Conservation (phyloP, 2,113 vertebrate species). For the Eupsittula cactorum region DNA sequence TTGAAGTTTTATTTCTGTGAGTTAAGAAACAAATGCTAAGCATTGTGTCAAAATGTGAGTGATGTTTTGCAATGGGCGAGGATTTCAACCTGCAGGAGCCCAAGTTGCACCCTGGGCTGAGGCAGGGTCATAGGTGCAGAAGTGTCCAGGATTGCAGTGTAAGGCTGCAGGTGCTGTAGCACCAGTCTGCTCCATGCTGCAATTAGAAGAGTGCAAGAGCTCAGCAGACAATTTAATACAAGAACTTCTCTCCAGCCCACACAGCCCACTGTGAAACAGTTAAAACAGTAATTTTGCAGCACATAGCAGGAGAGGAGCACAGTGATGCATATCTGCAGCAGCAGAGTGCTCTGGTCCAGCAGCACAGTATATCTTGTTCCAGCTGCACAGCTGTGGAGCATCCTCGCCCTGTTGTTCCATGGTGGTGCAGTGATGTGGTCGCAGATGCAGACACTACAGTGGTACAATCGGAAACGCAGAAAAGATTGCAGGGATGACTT, state of each 20-base stretch:
- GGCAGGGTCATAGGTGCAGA: not conserved
- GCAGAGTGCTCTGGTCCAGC: not conserved
- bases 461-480: not conserved
- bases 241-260: conserved; percentile 36
- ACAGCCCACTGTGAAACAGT: conserved; percentile 22
- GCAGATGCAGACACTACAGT: not conserved
- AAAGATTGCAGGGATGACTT: conserved; percentile 33
- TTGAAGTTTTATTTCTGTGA: not conserved
- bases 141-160: not conserved
- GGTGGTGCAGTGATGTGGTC: not conserved
- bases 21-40: not conserved
- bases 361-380: not conserved
- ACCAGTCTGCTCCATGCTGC: not conserved
- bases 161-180: not conserved
- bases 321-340: not conserved
- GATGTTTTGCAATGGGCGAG: not conserved
- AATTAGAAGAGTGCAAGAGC: conserved; percentile 7
- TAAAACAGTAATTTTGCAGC: conserved; percentile 24
- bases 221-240: not conserved
- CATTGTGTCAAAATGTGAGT: not conserved
- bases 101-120: not conserved
- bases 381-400: not conserved
- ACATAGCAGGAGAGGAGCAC: not conserved
- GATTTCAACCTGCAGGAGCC: not conserved
- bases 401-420: not conserved